These are phyloP conservation scores for Rousettus madagascariensis DNA, from an alignment of 2,797 vertebrate genomes.

Conservation along the genomic window DNA sequence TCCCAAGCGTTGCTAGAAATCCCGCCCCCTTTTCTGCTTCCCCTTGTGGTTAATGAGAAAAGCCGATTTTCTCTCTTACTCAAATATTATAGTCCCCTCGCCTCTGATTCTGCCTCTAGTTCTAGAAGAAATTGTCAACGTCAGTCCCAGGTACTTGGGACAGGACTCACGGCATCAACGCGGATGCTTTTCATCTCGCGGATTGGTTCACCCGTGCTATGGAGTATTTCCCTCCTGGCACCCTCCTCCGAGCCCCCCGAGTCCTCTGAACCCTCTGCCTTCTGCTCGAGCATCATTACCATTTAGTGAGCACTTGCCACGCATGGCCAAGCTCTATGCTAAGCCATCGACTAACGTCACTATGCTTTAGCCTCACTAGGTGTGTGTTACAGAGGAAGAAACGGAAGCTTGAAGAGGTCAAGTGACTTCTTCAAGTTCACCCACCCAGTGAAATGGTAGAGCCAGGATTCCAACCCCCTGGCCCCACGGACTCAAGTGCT, in stretches of 20 bases:
- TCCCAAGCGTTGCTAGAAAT: not conserved
- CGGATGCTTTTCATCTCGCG: not conserved
- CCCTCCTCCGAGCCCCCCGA: not conserved
- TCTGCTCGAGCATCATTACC: not conserved
- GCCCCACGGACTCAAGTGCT: not conserved
- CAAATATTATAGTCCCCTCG: not conserved
- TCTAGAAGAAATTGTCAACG: not conserved
- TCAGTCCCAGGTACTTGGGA: not conserved
- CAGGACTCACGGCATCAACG: not conserved
- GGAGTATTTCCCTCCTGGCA: not conserved
- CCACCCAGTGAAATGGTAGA: not conserved
- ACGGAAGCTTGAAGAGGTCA: not conserved
- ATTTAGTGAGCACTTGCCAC: accelerated
- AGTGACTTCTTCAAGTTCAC: not conserved
- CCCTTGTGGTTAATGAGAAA: not conserved
- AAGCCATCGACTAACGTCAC: not conserved
- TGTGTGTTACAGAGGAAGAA: not conserved
- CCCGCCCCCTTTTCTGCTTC: not conserved
- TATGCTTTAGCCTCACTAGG: not conserved
- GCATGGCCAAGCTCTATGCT: accelerated
- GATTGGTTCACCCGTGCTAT: not conserved
- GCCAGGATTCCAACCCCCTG: not conserved
- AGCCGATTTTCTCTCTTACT: not conserved
- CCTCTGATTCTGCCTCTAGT: not conserved
- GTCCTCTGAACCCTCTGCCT: not conserved